These are phyloP conservation scores for Pocillopora meandrina DNA, from an alignment of 92 coral and sea anemone species.

Conservation along the genomic window DNA sequence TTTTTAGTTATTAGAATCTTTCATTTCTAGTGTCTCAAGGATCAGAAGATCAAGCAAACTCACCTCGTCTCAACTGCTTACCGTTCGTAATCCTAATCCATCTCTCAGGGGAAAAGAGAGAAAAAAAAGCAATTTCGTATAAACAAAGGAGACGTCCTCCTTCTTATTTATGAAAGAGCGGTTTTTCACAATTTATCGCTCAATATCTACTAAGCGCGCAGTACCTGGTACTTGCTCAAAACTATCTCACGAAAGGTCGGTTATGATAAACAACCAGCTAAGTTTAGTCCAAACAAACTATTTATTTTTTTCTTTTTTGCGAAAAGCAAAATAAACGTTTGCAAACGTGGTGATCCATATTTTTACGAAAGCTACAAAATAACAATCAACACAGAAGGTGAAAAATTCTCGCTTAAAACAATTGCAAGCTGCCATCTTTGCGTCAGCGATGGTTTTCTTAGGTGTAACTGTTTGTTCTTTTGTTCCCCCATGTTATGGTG, in stretches of 20 bases:
- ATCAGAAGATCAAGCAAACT: background rate
- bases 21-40: background rate
- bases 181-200: slow-evolving; percentile 4
- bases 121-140: background rate
- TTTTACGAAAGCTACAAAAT: background rate
- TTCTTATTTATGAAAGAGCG: slow-evolving; percentile 10
- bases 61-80: slow-evolving; percentile 8
- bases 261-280: slow-evolving; percentile 38
- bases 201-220: background rate
- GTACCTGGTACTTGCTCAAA: slow-evolving; percentile 32
- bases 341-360: background rate
- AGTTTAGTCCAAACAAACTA: background rate
- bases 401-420: background rate
- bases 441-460: background rate
- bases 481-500: slow-evolving; percentile 3
- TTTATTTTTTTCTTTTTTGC: background rate
- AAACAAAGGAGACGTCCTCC: slow-evolving; percentile 3
- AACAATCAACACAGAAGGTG: background rate
- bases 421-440: background rate
- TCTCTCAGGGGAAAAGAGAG: background rate
- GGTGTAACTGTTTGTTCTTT: background rate
- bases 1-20: too few species aligned
- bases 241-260: slow-evolving; percentile 37
- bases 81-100: slow-evolving; percentile 1
- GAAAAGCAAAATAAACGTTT: background rate